Conservation (phyloP, 37 sponge, comb jelly and placozoan genomes). For the Ianthella basta region DNA sequence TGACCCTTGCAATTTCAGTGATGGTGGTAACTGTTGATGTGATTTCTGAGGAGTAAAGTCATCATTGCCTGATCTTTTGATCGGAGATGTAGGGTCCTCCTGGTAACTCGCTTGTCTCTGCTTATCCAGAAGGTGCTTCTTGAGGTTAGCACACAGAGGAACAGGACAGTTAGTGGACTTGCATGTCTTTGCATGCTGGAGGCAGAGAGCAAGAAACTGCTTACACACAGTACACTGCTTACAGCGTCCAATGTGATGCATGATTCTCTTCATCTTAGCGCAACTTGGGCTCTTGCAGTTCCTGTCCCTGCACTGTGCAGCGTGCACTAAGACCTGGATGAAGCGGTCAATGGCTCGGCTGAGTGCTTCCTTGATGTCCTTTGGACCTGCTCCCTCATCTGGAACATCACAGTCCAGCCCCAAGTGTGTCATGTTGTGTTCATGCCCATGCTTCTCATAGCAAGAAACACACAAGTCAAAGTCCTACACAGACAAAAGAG, state of each 20-base stretch:
- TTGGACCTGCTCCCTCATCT: conserved; percentile 3
- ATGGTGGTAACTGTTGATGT: too few species aligned
- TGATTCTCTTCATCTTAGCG: conserved; percentile 91
- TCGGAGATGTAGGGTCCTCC: neutral
- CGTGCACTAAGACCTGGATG: conserved; percentile 88
- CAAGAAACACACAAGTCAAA: conserved; percentile 95
- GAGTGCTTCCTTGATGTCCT: conserved; percentile 30
- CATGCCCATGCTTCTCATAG: conserved; percentile 75
- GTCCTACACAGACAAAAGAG: conserved; percentile 62
- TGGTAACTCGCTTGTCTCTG: conserved; percentile 41
- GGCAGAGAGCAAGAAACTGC: conserved; percentile 85
- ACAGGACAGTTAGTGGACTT: conserved; percentile 82
- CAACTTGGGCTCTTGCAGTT: conserved; percentile 83
- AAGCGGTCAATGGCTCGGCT: conserved; percentile 69
- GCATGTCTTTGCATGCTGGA: conserved; percentile 90
- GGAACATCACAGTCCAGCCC: conserved; percentile 67
- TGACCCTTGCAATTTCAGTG: too few species aligned
- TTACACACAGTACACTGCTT: conserved; percentile 86
- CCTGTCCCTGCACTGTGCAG: conserved; percentile 74
- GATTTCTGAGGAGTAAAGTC: too few species aligned
- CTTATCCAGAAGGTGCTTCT: conserved; percentile 71
- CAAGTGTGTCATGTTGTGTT: conserved; percentile 87
- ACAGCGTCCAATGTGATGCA: conserved; percentile 87
- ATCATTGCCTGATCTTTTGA: too few species aligned
- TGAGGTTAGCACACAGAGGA: conserved; percentile 87